Percentiles rank a stretch among this genome's conserved stretches.
Conservation (phyloP, 2,113 vertebrate genomes). For the Ellobius talpinus region DNA sequence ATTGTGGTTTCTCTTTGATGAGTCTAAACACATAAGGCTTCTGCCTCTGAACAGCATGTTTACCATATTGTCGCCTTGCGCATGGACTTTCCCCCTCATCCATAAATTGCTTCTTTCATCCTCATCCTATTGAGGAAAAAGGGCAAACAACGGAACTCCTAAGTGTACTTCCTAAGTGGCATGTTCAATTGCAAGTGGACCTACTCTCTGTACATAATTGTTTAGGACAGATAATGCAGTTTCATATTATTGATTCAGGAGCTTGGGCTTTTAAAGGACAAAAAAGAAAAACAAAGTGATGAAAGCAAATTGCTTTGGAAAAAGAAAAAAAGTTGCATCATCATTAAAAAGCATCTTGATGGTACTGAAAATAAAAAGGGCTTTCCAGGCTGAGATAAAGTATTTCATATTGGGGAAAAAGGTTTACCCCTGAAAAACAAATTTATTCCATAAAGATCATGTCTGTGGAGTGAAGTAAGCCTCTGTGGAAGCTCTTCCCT, state of each 20-base stretch:
- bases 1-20: neutral
- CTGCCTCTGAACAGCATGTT: neutral
- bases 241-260: conserved; percentile 68
- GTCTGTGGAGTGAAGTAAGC: neutral
- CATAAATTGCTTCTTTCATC: conserved; percentile 22
- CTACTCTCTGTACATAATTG: conserved; percentile 55
- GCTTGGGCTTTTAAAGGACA: conserved; percentile 44
- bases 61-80: neutral
- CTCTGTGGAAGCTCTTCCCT: neutral
- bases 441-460: neutral
- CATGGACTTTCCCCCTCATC: neutral
- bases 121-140: neutral
- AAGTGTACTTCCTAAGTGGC: neutral
- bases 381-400: conserved; percentile 62
- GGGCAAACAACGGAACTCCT: neutral
- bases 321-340: neutral
- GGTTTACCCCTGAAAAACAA: conserved; percentile 2
- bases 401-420: neutral
- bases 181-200: conserved; percentile 61
- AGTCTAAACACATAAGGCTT: neutral
- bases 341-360: conserved; percentile 67
- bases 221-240: conserved; percentile 75
- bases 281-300: conserved; percentile 65
- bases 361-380: conserved; percentile 12
- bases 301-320: conserved; percentile 65